These are phyloP conservation scores for Sparus aurata DNA, from an alignment of 2,797 vertebrate species.

Conservation along the genomic window DNA sequence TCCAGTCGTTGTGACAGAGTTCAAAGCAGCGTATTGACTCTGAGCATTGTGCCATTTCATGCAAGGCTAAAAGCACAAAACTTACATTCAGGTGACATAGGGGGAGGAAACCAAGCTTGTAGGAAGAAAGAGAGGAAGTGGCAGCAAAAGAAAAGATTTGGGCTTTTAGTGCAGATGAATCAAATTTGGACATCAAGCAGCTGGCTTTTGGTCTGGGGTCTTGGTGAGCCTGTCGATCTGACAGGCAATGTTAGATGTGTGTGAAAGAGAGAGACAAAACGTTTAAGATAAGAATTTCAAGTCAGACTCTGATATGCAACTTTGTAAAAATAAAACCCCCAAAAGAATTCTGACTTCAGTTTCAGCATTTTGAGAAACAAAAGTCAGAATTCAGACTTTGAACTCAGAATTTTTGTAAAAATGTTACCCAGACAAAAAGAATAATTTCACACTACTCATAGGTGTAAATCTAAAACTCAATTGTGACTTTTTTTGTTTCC, in stretches of 20 bases:
- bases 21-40: conserved; percentile 41
- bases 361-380: too few species aligned
- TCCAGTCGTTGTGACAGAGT: conserved; percentile 28
- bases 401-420: too few species aligned
- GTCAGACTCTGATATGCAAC: too few species aligned
- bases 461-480: too few species aligned
- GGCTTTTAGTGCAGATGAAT: conserved; percentile 2
- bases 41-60: conserved; percentile 31
- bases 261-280: too few species aligned
- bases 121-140: background rate
- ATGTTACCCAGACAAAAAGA: too few species aligned
- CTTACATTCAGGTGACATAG: background rate
- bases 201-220: background rate
- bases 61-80: conserved; percentile 22
- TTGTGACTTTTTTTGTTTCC: too few species aligned
- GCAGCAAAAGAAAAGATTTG: background rate
- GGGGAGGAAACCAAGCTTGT: background rate
- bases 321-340: too few species aligned
- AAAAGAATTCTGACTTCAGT: too few species aligned
- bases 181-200: background rate
- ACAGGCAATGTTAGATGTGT: background rate
- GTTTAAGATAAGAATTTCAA: too few species aligned
- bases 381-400: too few species aligned
- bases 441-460: too few species aligned
- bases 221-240: background rate